phyloP scores from a whole-genome alignment of 2,888 invertebrate species.

The Gortyna flavago region DNA sequence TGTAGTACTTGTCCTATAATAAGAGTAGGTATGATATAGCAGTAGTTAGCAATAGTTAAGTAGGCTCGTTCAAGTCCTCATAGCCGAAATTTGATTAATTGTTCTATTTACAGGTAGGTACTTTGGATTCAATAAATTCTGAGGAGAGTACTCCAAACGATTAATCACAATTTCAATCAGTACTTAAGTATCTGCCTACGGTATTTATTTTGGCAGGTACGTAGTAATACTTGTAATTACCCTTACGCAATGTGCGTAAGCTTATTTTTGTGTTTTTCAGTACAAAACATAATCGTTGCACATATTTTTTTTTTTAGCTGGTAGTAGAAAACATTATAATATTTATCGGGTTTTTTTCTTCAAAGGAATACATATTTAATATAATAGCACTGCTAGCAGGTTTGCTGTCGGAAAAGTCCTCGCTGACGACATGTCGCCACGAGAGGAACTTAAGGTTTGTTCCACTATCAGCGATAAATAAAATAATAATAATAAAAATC shows the following conservation, averaged over 20 bases:
- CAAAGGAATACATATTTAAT: slow-evolving; percentile 18
- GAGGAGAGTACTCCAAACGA: background rate
- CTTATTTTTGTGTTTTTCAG: background rate
- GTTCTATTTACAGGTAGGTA: background rate
- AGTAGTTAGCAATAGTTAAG: background rate
- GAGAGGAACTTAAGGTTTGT: slow-evolving; percentile 1
- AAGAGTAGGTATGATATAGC: background rate
- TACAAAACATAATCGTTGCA: background rate
- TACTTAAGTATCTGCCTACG: background rate
- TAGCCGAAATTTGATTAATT: background rate
- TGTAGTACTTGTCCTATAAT: background rate
- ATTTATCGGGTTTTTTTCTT: background rate
- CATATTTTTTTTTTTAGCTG: background rate
- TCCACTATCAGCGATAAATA: background rate
- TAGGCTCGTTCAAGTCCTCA: background rate
- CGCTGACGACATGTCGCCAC: background rate
- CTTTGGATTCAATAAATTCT: background rate
- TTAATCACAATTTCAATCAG: background rate
- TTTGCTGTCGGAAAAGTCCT: background rate
- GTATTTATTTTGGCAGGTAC: no score
- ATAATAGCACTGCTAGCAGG: slow-evolving; percentile 5
- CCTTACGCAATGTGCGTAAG: background rate
- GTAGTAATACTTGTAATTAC: no score
- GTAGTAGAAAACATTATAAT: background rate
- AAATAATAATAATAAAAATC: background rate